phyloP scores from a whole-genome alignment of 2,113 vertebrate genomes.

The Engraulis encrasicolus region DNA sequence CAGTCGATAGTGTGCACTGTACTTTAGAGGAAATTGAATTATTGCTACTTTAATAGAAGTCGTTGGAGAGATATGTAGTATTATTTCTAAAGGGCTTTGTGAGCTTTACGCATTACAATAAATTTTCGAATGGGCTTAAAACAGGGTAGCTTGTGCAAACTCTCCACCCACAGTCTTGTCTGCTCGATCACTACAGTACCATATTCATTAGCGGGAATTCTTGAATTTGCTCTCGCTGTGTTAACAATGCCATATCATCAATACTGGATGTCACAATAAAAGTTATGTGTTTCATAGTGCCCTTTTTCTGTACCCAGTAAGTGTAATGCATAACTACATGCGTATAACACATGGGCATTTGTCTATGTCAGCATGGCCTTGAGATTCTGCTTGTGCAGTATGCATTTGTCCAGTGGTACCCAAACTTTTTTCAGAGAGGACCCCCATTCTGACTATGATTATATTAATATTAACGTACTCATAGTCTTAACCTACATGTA shows the following conservation, averaged over 20 bases:
- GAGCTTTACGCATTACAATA: neutral
- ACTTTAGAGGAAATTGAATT: neutral
- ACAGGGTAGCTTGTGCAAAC: neutral
- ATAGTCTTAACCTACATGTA: too few species aligned
- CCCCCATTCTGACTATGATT: too few species aligned
- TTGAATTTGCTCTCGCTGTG: neutral
- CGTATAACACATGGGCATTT: neutral
- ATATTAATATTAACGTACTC: too few species aligned
- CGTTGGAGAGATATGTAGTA: neutral
- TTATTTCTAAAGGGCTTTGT: neutral
- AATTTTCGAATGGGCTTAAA: neutral
- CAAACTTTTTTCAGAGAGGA: too few species aligned
- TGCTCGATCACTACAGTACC: too few species aligned
- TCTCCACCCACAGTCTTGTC: neutral
- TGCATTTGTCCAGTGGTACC: too few species aligned
- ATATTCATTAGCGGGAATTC: neutral
- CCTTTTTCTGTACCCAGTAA: neutral
- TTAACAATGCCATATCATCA: neutral
- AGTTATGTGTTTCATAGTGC: neutral
- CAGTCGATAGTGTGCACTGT: neutral
- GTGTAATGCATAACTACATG: neutral
- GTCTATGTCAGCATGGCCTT: neutral
- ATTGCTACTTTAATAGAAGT: neutral
- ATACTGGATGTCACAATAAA: neutral
- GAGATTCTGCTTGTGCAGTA: too few species aligned